A percentile compares a stretch with the other conserved stretches of the same genome.
Conservation (phyloP, 2,888 invertebrate genomes). For the Furcula furcula region DNA sequence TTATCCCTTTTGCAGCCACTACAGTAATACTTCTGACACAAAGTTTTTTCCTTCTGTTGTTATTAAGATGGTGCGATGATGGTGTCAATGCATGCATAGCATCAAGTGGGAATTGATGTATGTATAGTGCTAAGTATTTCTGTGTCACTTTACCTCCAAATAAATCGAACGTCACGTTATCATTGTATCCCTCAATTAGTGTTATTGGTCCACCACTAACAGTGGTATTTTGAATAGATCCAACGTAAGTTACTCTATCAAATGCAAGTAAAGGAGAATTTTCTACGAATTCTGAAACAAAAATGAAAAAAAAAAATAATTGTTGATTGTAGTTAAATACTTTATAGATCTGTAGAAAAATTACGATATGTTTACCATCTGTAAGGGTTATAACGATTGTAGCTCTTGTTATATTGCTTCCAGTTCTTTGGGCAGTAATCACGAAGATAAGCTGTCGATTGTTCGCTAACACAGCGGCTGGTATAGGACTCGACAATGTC, state of each 20-base stretch:
- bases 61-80: too few relatives aligned
- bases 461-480: slow-evolving; percentile 15
- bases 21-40: too few relatives aligned
- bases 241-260: slow-evolving; percentile 27
- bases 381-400: slow-evolving; percentile 24
- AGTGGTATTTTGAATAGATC: slow-evolving; percentile 17
- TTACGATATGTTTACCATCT: slow-evolving; percentile 1
- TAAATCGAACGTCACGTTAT: slow-evolving; percentile 24
- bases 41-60: too few relatives aligned
- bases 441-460: slow-evolving; percentile 27
- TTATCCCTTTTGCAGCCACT: too few relatives aligned
- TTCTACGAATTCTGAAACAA: slow-evolving; percentile 16
- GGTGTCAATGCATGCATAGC: too few relatives aligned
- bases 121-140: too few relatives aligned
- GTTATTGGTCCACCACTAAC: slow-evolving; percentile 22
- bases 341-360: neutral
- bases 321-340: too few relatives aligned
- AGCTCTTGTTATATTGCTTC: slow-evolving; percentile 16
- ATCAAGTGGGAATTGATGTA: too few relatives aligned
- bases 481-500: slow-evolving; percentile 10
- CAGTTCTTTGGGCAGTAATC: slow-evolving; percentile 18
- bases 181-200: slow-evolving; percentile 25
- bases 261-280: slow-evolving; percentile 21
- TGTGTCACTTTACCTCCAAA: slow-evolving; percentile 38
- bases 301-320: too few relatives aligned